phyloP scores from a whole-genome alignment of 1,140 invertebrate species.

The Artemia franciscana region DNA sequence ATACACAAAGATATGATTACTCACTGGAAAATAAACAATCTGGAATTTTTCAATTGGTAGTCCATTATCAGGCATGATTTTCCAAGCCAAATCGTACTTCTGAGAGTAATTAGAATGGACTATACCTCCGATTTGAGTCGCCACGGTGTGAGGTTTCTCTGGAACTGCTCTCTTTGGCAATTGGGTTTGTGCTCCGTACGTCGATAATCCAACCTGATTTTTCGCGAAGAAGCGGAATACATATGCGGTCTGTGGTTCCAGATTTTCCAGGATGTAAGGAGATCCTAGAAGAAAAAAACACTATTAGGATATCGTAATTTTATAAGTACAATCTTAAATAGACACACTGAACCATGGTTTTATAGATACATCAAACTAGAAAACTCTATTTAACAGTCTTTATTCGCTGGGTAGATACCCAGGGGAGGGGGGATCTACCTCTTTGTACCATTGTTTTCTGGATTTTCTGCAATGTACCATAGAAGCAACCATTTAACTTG shows the following conservation, averaged over 20 bases:
- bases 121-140: conserved; percentile 14
- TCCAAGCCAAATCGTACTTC: conserved; percentile 55
- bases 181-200: conserved; percentile 9
- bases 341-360: conserved; percentile 2
- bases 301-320: too few species aligned
- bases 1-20: too few species aligned
- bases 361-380: too few species aligned
- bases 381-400: too few species aligned
- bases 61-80: conserved; percentile 58
- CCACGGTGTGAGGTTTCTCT: conserved; percentile 27
- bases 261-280: conserved; percentile 47
- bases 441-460: too few species aligned
- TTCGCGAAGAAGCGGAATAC: conserved; percentile 57
- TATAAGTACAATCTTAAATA: too few species aligned
- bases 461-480: too few species aligned
- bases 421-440: too few species aligned
- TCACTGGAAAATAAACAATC: conserved; percentile 52
- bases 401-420: conserved; percentile 2
- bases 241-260: conserved; percentile 52
- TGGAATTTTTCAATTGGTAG: conserved; percentile 60
- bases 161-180: conserved; percentile 28
- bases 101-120: conserved; percentile 34
- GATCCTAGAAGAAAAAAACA: conserved; percentile 4
- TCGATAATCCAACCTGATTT: conserved; percentile 46
- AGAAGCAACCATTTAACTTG: too few species aligned